Conservation (phyloP, 2,797 vertebrate species). For the Anniella stebbinsi region DNA sequence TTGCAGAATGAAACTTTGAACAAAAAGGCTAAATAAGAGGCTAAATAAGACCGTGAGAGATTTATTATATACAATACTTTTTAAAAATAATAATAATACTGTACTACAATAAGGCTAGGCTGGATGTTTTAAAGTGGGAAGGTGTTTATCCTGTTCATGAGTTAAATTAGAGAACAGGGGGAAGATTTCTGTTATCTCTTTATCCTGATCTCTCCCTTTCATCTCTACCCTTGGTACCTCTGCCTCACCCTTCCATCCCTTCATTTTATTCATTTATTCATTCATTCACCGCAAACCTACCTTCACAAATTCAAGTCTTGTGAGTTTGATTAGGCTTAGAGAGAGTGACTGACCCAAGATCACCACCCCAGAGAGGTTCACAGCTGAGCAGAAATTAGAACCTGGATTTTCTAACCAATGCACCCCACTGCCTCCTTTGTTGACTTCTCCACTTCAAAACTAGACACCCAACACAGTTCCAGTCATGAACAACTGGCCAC, state of each 20-base stretch:
- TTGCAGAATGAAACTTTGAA: slow-evolving; percentile 60
- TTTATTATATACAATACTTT: neutral
- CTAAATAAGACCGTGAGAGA: neutral
- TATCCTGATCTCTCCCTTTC: neutral
- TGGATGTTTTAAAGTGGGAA: neutral
- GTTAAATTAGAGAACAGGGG: neutral
- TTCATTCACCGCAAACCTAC: neutral
- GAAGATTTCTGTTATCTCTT: neutral
- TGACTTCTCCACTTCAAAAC: neutral
- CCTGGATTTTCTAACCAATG: neutral
- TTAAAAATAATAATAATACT: neutral
- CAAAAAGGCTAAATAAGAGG: too few species aligned
- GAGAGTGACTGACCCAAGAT: neutral
- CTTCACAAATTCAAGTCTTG: too few species aligned
- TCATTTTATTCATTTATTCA: neutral
- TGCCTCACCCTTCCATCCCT: neutral
- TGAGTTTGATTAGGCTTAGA: neutral
- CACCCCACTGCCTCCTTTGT: neutral
- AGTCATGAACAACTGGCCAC: neutral
- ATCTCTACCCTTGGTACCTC: neutral
- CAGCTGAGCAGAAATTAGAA: neutral
- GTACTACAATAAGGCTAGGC: neutral
- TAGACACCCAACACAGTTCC: neutral
- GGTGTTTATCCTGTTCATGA: neutral
- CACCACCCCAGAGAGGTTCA: neutral